Evolutionary conservation across 2,888 invertebrate species (phyloP), one percentile per base, ranked within the genome.

Genomic region (Lagria hirta): DNA sequence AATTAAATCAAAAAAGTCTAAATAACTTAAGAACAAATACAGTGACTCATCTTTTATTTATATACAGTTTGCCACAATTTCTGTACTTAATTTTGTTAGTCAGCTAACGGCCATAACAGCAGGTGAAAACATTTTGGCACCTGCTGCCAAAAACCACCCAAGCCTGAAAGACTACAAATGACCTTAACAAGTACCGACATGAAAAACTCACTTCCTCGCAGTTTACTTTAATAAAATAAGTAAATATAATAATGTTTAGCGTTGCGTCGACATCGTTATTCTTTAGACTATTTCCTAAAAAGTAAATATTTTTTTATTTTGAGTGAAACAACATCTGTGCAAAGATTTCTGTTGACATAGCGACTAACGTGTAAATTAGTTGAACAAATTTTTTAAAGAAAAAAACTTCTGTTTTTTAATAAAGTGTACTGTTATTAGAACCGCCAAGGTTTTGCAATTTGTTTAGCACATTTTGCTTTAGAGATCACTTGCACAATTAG

Each of bases 251-350:
- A n/a, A n/a, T n/a, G n/a, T n/a, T n/a, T n/a, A n/a, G n/a, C n/a
- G n/a, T 30, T 30, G 23, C 30, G 23, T 23, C 38, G 14, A 29
- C 22, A 16, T 38, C 30, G 23, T 38, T 38, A 29, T 15, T n/a
- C n/a, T n/a, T n/a, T n/a, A n/a, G n/a, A 37, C 22, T 37, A 43
- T 43, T 43, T 36, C 37, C 36, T 43, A 43, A 43, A 32, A 43
- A 20, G 32, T 30, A 37, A 28, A 22, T 37, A 29, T n/a, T n/a
- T n/a, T n/a, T n/a, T n/a, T n/a, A n/a, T n/a, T n/a, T n/a, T n/a
- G n/a, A n/a, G n/a, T n/a, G n/a, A n/a, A n/a, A n/a, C n/a, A n/a
- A n/a, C 36, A 10, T 27, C 5, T 13, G 6, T 29, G 21, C 22
- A 8, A 22, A 21, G 11, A 27, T 36, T 14, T 28, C 18, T 10